Base-by-base conservation (phyloP, 2,888 invertebrate genomes). In the Hyposoter dolosus region DNA sequence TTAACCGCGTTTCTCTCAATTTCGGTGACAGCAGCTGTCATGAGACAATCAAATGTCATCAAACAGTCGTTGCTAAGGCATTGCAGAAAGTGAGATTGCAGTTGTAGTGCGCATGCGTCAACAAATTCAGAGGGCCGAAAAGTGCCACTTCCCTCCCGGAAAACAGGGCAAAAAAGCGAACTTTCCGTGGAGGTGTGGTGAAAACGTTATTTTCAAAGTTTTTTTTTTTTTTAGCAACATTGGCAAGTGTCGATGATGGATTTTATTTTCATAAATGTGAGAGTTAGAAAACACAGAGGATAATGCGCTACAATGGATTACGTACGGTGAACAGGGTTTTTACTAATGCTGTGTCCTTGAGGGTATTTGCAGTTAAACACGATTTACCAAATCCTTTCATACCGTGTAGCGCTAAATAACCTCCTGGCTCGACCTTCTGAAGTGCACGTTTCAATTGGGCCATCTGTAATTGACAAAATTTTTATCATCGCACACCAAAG, bases 371-470 rank as follows among this genome's bases (percentile, higher is more conserved):
- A 0, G 96, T 96, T 12, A 97, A 94, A 77, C 96, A 96, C 0
- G 97, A 96, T 94, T 97, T 97, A 40, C 97, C 97, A 88, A 95
- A 96, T 1, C 97, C 97, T n/a, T 96, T 95, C 96, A 97, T 97
- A 12, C 97, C 97, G 91, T 96, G 96, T 17, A 97, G 94, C 0
- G 95, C 96, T 3, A 97, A 93, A 86, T 96, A 96, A 84, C 95
- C 95, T 87, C 95, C 95, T 6, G 95, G 95, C 40, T 94, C 90
- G 32, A 96, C 91, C 1, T 91, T 90, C 72, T 92, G 91, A 50
- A 97, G 91, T 75, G 94, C 94, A n/a, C 89, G 86, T 65, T 94
- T 95, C 65, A 96, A 94, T 88, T 94, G 93, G 83, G 93, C 88
- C 89, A 95, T 95, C 96, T 96, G 90, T 53, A 92, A 92, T 10